phyloP scores from a whole-genome alignment of 2,113 vertebrate species.

The Bubalus kerabau region DNA sequence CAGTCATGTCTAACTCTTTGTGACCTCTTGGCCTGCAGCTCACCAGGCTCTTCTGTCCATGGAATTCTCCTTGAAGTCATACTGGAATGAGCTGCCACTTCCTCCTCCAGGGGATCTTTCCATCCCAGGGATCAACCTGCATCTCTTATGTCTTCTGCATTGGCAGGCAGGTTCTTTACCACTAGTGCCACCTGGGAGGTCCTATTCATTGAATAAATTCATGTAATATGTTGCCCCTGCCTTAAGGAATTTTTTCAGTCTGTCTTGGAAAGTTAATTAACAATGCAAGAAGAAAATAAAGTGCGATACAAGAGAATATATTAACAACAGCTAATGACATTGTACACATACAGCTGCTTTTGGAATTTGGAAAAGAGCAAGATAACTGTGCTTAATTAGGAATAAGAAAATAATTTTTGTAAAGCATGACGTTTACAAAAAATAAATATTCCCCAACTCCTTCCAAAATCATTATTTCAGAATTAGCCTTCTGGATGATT shows the following conservation, averaged over 20 bases:
- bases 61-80: not conserved
- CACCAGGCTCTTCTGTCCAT: not conserved
- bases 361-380: not conserved
- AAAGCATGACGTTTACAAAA: not conserved
- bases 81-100: not conserved
- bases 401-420: not conserved
- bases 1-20: not conserved
- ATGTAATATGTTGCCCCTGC: not conserved
- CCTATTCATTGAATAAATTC: not conserved
- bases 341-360: not conserved
- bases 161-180: not conserved
- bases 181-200: not conserved
- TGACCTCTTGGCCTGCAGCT: not conserved
- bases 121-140: not conserved
- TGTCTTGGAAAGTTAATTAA: constrained; percentile 31
- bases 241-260: not conserved
- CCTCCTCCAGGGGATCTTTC: not conserved
- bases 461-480: not conserved
- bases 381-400: not conserved
- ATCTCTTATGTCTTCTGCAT: not conserved
- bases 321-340: not conserved
- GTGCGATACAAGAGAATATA: not conserved
- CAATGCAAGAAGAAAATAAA: not conserved
- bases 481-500: constrained; percentile 26
- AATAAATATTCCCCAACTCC: not conserved